These are phyloP conservation scores for Bombus superbus DNA, from an alignment of 1,140 invertebrate species.

Conservation along the genomic window DNA sequence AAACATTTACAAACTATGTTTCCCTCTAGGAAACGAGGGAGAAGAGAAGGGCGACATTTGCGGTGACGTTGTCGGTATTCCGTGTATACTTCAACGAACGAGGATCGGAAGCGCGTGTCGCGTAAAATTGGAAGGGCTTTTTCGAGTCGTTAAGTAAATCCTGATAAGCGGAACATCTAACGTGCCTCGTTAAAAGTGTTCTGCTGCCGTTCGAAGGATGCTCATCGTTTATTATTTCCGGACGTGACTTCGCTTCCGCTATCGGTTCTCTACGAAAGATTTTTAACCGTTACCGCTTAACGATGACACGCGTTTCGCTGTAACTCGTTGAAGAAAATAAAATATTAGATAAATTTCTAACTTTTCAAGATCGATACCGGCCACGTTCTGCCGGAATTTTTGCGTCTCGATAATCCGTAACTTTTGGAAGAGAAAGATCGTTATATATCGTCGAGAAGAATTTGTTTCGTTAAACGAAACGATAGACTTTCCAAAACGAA, in stretches of 20 bases:
- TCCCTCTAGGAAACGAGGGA: neutral
- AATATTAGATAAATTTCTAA: too few relatives aligned
- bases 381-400: too few relatives aligned
- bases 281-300: neutral
- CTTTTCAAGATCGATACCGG: too few relatives aligned
- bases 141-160: slow-evolving; percentile 18
- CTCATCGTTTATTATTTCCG: neutral
- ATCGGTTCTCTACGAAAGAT: neutral
- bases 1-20: too few relatives aligned
- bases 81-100: neutral
- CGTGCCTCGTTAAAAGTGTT: too few relatives aligned
- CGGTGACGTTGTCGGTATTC: neutral
- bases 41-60: neutral
- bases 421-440: too few relatives aligned
- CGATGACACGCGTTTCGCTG: too few relatives aligned
- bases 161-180: neutral
- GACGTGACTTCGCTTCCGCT: neutral
- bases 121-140: slow-evolving; percentile 22
- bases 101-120: neutral
- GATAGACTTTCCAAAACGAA: too few relatives aligned
- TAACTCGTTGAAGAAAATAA: too few relatives aligned
- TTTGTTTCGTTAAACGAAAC: too few relatives aligned
- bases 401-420: too few relatives aligned
- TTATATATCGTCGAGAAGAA: too few relatives aligned
- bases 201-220: neutral